Evolutionary conservation across 2,797 vertebrate species (phyloP).

Genomic region (Labeo calbasu): DNA sequence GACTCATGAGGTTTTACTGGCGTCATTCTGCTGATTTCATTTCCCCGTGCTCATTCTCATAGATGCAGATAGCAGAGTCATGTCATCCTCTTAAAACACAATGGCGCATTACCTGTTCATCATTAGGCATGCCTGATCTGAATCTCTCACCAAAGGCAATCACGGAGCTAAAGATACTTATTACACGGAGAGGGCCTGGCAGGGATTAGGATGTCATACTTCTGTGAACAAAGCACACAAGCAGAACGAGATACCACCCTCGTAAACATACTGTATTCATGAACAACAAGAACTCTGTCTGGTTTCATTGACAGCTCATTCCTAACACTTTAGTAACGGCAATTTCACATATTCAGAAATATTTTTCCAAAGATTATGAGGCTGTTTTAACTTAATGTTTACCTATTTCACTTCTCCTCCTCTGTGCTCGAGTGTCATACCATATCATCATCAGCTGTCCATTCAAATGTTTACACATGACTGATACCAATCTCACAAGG

Average conservation of each 20-base stretch:
- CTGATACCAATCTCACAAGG: not conserved
- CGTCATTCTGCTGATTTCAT: constrained; percentile 44
- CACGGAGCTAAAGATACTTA: constrained; percentile 23
- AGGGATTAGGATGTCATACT: constrained; percentile 18
- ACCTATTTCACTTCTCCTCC: not conserved
- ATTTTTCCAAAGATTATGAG: not conserved
- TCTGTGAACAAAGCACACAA: constrained; percentile 25
- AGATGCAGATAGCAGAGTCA: constrained; percentile 42
- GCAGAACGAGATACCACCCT: not conserved
- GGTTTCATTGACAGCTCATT: not conserved
- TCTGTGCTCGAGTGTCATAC: not conserved
- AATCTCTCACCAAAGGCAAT: constrained; percentile 54
- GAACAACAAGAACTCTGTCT: not conserved
- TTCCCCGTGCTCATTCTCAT: constrained; percentile 39
- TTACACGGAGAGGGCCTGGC: not conserved
- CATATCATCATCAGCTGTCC: not conserved
- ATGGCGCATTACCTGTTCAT: constrained; percentile 55
- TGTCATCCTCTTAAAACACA: constrained; percentile 54
- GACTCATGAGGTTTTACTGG: constrained; percentile 43
- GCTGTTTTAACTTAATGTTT: not conserved
- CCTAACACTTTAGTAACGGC: not conserved
- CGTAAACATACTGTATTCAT: not conserved
- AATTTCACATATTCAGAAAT: not conserved
- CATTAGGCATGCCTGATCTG: constrained; percentile 53
- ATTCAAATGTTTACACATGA: not conserved